Percentiles rank a stretch among this genome's conserved stretches.
Conservation (phyloP, 1,140 invertebrate genomes). For the Penaeus japonicus region DNA sequence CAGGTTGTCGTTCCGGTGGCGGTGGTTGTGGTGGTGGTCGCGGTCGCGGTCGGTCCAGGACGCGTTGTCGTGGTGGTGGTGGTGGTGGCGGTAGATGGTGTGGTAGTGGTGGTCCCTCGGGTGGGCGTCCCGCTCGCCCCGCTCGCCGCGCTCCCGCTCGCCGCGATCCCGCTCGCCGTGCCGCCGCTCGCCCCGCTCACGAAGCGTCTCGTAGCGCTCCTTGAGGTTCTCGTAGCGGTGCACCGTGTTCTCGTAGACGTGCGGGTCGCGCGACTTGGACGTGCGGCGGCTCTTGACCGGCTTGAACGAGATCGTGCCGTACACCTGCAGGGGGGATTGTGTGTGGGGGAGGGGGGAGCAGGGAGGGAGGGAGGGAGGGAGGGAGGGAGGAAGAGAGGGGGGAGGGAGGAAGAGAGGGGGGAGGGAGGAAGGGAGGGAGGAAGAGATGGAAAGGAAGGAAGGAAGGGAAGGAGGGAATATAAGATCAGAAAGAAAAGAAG, state of each 20-base stretch:
- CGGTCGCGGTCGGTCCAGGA: background rate
- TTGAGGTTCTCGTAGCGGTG: slow-evolving; percentile 49
- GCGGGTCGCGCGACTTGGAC: slow-evolving; percentile 41
- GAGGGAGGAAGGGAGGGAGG: background rate
- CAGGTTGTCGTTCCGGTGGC: background rate
- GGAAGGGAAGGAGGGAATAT: background rate
- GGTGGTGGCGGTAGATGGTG: background rate
- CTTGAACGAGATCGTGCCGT: slow-evolving; percentile 53
- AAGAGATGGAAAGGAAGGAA: background rate
- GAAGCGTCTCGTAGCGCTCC: slow-evolving; percentile 39
- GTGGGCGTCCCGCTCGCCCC: background rate
- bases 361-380: background rate
- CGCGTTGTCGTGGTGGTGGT: slow-evolving; percentile 3
- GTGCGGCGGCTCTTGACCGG: slow-evolving; percentile 43
- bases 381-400: too few relatives aligned
- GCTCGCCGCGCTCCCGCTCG: background rate
- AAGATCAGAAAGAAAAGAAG: background rate
- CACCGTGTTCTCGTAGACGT: slow-evolving; percentile 50
- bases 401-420: background rate
- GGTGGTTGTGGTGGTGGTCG: slow-evolving; percentile 20
- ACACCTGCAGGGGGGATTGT: slow-evolving; percentile 23
- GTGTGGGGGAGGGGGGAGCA: background rate
- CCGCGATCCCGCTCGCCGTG: slow-evolving; percentile 18
- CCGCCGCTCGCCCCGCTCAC: background rate
- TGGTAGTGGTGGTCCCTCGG: slow-evolving; percentile 2